phyloP scores from a whole-genome alignment of 53 echinoderm and acorn worm species.

The Paelopatides confundens region DNA sequence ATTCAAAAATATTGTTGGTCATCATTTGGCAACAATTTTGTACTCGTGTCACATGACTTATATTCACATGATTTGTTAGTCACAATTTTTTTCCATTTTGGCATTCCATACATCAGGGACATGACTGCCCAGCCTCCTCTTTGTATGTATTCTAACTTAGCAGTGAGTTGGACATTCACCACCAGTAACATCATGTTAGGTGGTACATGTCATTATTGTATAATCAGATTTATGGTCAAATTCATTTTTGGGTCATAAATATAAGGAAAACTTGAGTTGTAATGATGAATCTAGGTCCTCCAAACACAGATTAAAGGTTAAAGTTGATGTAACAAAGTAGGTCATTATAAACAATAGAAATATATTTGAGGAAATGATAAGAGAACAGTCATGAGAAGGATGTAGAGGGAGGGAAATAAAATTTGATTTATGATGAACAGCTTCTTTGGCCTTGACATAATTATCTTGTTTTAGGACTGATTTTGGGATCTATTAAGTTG shows the following conservation, averaged over 20 bases:
- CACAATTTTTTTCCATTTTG: too few species aligned
- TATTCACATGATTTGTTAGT: too few species aligned
- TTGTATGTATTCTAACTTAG: too few species aligned
- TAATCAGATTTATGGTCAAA: background rate
- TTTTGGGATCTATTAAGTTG: too few species aligned
- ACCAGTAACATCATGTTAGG: background rate
- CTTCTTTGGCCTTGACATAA: too few species aligned
- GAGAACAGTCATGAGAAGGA: too few species aligned
- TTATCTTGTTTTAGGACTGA: too few species aligned
- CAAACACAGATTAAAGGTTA: background rate
- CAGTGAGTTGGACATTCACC: too few species aligned
- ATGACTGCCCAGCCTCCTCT: too few species aligned
- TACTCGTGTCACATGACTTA: too few species aligned
- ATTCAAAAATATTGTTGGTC: background rate
- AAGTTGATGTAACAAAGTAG: background rate
- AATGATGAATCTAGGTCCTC: background rate
- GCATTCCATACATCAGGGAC: too few species aligned
- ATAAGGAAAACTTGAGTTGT: background rate
- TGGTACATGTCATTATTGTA: background rate
- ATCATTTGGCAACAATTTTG: background rate
- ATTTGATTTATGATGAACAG: too few species aligned
- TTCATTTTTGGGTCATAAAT: background rate
- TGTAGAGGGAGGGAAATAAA: background rate
- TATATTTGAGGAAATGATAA: background rate
- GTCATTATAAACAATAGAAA: background rate